Evolutionary conservation across 2,797 vertebrate genomes (phyloP), one percentile per base, ranked within the genome.

Genomic region (Pseudopleuronectes americanus): DNA sequence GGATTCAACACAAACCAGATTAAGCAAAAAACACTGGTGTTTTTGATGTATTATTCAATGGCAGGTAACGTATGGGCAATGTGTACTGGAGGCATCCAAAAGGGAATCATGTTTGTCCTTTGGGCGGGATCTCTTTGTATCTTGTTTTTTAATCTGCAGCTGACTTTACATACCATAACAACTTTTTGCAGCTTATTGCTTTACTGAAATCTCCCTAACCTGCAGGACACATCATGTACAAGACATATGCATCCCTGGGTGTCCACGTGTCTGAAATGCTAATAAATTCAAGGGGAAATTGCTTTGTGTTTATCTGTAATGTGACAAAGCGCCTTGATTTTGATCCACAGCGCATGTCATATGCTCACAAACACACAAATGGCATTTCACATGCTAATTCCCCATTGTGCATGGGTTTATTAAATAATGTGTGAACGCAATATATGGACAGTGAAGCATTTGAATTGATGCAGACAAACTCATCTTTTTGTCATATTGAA

Each of bases 371-470:
- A 87, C 81, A 87, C 83, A 88, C 72, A 68, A 70, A 77, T 88
- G 86, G 75, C 83, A 90, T 93, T 92, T 91, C 80, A 84, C 79
- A 90, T 88, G 84, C 78, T 87, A 89, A 91, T 90, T 88, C 76
- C 74, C 77, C 43, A 75, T 87, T 83, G 87, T 89, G 80, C 51
- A 21, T 1, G 48, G 66, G 28, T 51, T 91, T 91, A 88, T 90
- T 90, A 88, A 77, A 85, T 83, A 82, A 86, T 83, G 80, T 68
- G 66, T 43, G 78, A 59, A 73, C 13, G 72, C 66, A 84, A 82
- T 83, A 87, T 80, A 74, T 76, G 77, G 83, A 89, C 83, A 82
- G 78, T 84, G 83, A 86, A 74, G 83, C 58, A 55, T 64, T 57
- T 47, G 77, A 67, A 53, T 68, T 47, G 51, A 79, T 72, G 59